Evolutionary conservation across 2,113 vertebrate genomes (phyloP), one percentile per base, ranked within the genome.

Genomic region (Tinamus guttatus): DNA sequence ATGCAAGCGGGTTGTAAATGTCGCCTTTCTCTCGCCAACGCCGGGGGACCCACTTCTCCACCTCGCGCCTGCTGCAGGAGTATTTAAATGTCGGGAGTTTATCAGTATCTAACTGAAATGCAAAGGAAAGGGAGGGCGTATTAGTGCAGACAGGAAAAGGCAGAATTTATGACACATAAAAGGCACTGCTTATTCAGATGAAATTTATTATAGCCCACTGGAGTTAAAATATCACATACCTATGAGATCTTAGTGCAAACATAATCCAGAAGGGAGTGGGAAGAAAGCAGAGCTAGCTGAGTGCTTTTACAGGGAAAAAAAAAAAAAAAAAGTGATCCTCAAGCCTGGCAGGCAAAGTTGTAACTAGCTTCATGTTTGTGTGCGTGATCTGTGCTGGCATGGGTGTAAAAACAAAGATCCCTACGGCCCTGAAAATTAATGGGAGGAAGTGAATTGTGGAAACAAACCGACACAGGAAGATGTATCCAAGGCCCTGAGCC

Each of bases 201-300:
- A 93, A 89, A 96, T 96, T 94, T 93, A 93, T 94, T 92, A 92
- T 27, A 80, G 47, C 47, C 67, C 65, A 65, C 91, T 92, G 92
- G 77, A 92, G 77, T 90, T 92, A 93, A 95, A 94, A 73, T 86
- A 92, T 32, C 94, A 88, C 47, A 30, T 76, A 86, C 21, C 68
- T 47, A 52, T 15, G 73, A 94, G 85, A 78, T 43, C 69, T 90
- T 88, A 81, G 85, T 43, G 85, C 90, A 94, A 86, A 20, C 0
- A 1, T 63, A 86, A 75, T 47, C 47, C 85, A 69, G 85, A 51
- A 1, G 0, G 52, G 51, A 67, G 17, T 0, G 0, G 17, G 38
- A 59, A 45, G 74, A 81, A 82, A 69, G 47, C 30, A 2, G 11
- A 64, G 40, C 0, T 5, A 81, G 67, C 87, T 19, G 63, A 0